A percentile compares a stretch with the other conserved stretches of the same genome.
Conservation (phyloP, 2,888 invertebrate species). For the Eilema griseolum region DNA sequence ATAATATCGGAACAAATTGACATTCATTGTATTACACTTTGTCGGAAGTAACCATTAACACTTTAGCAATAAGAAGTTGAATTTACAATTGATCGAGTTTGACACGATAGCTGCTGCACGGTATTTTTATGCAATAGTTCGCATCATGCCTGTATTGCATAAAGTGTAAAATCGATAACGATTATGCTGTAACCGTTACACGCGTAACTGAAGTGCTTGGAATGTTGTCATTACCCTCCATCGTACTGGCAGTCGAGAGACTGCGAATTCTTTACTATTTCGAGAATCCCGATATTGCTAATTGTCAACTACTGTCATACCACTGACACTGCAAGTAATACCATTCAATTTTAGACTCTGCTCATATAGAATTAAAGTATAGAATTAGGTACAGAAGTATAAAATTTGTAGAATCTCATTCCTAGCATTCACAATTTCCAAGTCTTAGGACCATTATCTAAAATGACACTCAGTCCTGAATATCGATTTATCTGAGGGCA, state of each 20-base stretch:
- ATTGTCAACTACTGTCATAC: too few species aligned
- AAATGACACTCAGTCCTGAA: too few species aligned
- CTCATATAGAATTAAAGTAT: too few species aligned
- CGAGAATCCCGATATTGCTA: too few species aligned
- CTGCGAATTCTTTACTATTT: not conserved
- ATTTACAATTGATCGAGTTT: slow-evolving; percentile 54
- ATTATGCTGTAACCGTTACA: slow-evolving; percentile 44
- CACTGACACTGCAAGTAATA: too few species aligned
- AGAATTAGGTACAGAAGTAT: too few species aligned
- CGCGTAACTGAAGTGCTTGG: slow-evolving; percentile 29
- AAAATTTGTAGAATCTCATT: too few species aligned
- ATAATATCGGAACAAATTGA: slow-evolving; percentile 40
- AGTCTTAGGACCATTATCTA: too few species aligned
- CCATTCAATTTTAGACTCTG: too few species aligned
- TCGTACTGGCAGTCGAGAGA: not conserved
- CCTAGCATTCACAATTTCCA: not conserved
- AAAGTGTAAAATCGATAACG: slow-evolving; percentile 53
- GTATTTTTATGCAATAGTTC: slow-evolving; percentile 67
- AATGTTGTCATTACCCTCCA: slow-evolving; percentile 22
- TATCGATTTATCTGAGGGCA: too few species aligned
- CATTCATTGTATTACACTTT: slow-evolving; percentile 55
- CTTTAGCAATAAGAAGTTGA: slow-evolving; percentile 42
- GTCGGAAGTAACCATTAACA: slow-evolving; percentile 56
- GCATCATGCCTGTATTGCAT: slow-evolving; percentile 45
- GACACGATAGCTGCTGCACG: slow-evolving; percentile 63